phyloP scores from a whole-genome alignment of 2,113 vertebrate genomes.

The Brachypodius melanocephalos region DNA sequence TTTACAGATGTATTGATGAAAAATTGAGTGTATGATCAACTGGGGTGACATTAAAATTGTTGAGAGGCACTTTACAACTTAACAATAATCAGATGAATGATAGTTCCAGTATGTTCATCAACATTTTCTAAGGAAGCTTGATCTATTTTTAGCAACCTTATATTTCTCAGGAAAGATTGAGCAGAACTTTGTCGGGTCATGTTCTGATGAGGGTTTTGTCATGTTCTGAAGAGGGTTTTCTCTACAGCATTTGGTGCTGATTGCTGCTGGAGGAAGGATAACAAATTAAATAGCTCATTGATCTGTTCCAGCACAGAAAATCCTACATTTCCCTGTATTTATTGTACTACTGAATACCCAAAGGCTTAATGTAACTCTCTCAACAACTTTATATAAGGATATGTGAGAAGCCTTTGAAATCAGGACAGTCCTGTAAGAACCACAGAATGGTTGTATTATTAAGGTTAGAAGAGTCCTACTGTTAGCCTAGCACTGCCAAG shows the following conservation, averaged over 20 bases:
- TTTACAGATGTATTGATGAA: not conserved
- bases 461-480: not conserved
- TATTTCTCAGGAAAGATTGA: not conserved
- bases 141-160: not conserved
- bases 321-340: not conserved
- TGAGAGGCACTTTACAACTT: not conserved
- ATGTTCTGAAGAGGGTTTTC: not conserved
- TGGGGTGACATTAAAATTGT: not conserved
- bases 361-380: not conserved
- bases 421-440: not conserved
- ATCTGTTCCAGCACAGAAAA: not conserved
- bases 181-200: not conserved
- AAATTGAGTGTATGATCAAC: not conserved
- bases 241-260: not conserved
- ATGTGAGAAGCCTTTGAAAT: not conserved
- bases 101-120: not conserved
- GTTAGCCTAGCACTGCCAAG: not conserved
- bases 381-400: not conserved
- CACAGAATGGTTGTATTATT: not conserved
- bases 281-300: constrained; percentile 30
- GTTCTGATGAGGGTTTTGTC: not conserved
- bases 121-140: not conserved
- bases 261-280: not conserved
- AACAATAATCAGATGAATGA: not conserved
- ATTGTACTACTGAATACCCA: not conserved